Base-by-base conservation (phyloP, 2,113 vertebrate genomes). In the Platysteira castanea region DNA sequence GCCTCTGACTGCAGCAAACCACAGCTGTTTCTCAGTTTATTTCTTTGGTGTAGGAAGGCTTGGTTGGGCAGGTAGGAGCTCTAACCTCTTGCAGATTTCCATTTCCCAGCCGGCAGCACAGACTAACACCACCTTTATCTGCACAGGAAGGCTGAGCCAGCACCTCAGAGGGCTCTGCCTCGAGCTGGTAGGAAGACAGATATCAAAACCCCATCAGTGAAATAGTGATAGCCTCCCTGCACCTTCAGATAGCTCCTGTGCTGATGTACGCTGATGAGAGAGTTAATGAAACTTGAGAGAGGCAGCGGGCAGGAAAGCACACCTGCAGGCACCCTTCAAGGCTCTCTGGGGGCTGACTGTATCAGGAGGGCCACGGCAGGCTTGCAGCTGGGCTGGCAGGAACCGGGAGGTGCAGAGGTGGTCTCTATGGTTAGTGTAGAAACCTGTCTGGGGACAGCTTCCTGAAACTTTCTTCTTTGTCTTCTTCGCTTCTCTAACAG, bases 341-440 rank as follows among this genome's bases (percentile, higher is more conserved):
- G 41, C 27, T 89, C 82, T 89, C 76, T 71, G 0, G 31, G 65
- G 74, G 74, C 84, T 94, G 85, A 50, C 84, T 95, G 54, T 85
- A 52, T 83, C 5, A 0, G 82, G 78, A 94, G 95, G 83, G 71
- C 85, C 78, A 54, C 1, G 0, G 67, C 69, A 57, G 69, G 59
- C 92, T 80, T 10, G 42, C 95, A 97, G 95, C 93, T 95, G 95
- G 92, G 90, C 85, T 2, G 13, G 87, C 95, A 94, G 93, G 93
- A 96, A 95, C 93, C 0, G 27, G 95, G 95, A 97, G 92, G 59
- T 67, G 73, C 64, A 77, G 95, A 88, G 95, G 82, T 91, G 90
- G 94, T 87, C 75, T 87, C 67, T 57, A 92, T 92, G 94, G 94
- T 93, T 96, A 94, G 79, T 6, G 76, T 88, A 97, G 92, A 96